A percentile compares a stretch with the other conserved stretches of the same genome.
Evolutionary conservation across 2,888 invertebrate species (phyloP).

Genomic region (Clepsis dumicolana): DNA sequence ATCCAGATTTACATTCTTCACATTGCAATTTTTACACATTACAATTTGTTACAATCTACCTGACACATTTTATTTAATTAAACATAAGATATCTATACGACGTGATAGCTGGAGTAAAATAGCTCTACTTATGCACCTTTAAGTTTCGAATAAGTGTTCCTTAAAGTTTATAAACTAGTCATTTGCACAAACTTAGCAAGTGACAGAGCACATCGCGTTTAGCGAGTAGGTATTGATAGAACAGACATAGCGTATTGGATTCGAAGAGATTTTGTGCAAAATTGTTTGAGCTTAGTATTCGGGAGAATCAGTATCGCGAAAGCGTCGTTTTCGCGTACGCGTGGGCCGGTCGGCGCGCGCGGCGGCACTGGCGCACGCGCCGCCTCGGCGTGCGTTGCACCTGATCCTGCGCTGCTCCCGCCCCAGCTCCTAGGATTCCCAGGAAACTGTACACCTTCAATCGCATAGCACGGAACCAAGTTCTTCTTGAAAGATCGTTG

Average conservation of each 20-base stretch:
- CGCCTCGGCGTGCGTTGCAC: slow-evolving; percentile 72
- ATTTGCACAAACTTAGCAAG: slow-evolving; percentile 60
- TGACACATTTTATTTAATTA: neutral
- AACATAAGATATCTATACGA: neutral
- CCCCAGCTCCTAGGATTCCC: slow-evolving; percentile 60
- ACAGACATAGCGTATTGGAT: slow-evolving; percentile 55
- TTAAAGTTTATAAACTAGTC: slow-evolving; percentile 55
- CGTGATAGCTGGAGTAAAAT: neutral
- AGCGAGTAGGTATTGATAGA: slow-evolving; percentile 69
- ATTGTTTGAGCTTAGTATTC: slow-evolving; percentile 45
- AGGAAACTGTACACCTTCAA: slow-evolving; percentile 52
- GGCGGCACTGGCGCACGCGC: slow-evolving; percentile 67
- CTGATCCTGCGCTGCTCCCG: slow-evolving; percentile 64
- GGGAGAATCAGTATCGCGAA: slow-evolving; percentile 63
- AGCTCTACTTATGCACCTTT: slow-evolving; percentile 54
- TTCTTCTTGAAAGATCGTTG: slow-evolving; percentile 50
- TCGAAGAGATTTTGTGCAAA: slow-evolving; percentile 64
- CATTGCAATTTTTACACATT: too few species aligned
- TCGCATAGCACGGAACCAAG: slow-evolving; percentile 52
- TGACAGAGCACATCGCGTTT: slow-evolving; percentile 51
- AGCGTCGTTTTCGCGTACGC: slow-evolving; percentile 75
- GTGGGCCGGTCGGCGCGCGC: slow-evolving; percentile 78
- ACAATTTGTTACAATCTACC: neutral
- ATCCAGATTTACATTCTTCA: too few species aligned
- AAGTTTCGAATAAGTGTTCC: slow-evolving; percentile 59